These are phyloP conservation scores for Dromaius novaehollandiae DNA, from an alignment of 2,113 vertebrate genomes.

Conservation along the genomic window DNA sequence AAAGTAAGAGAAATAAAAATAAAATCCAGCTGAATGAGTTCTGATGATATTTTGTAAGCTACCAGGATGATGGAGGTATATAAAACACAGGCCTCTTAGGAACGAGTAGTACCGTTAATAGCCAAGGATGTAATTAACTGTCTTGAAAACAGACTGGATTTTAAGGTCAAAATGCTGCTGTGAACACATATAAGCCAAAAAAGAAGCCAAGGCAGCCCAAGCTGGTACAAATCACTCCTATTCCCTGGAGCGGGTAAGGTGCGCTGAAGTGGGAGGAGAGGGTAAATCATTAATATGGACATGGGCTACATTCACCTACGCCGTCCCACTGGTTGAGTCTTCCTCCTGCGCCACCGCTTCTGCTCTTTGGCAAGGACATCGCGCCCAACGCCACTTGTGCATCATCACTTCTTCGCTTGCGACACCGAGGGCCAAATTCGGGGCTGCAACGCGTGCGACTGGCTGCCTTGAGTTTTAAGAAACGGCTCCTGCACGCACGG, in stretches of 20 bases:
- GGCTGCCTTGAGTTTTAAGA: accelerated
- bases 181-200: background rate
- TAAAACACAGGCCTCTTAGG: background rate
- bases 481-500: accelerated
- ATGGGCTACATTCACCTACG: background rate
- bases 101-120: background rate
- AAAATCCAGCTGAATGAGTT: background rate
- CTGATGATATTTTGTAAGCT: background rate
- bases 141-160: background rate
- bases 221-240: background rate
- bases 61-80: accelerated
- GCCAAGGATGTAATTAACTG: background rate
- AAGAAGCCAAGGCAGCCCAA: background rate
- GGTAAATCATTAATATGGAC: no score
- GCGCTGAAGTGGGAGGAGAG: background rate
- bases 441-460: accelerated
- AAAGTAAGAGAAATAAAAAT: background rate
- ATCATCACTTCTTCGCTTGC: no score
- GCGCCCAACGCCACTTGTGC: background rate
- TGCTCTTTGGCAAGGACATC: background rate
- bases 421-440: no score
- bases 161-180: background rate
- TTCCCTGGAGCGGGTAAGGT: background rate
- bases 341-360: background rate
- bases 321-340: no score